Evolutionary conservation across 2,888 invertebrate genomes (phyloP), one percentile per base, ranked within the genome.

Genomic region (Melolontha melolontha): DNA sequence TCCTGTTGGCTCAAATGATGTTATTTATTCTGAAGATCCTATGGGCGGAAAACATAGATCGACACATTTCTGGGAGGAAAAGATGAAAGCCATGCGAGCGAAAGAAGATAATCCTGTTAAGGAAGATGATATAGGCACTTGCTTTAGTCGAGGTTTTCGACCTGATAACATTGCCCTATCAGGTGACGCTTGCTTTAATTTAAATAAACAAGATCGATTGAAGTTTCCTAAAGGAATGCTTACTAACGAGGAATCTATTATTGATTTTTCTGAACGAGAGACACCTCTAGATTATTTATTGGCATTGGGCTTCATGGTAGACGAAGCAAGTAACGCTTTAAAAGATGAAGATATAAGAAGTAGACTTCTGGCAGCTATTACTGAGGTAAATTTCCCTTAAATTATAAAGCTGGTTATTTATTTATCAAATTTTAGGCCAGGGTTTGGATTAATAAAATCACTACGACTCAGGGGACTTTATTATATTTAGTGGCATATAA

Each of bases 311-410:
- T 78, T 77, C 63, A 78, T 77, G 71, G 76, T 78, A 6, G 78
- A 78, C 64, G 77, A 78, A 64, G 78, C 78, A 8, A 78, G 76
- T 55, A 77, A 76, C 47, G 78, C 78, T 17, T 71, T 78, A 40
- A 77, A 76, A 68, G 77, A 78, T 70, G 77, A 78, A 59, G 77
- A 77, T 50, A 75, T 78, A 27, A 71, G 76, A 44, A 77, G 75
- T 64, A 68, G 78, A 42, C 68, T 78, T 4, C 66, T 72, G 52
- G 78, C 77, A 22, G 78, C 77, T 6, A 76, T 78, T 40, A 77
- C 75, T 10, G 78, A 78, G 72, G 78, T 78, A 66, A 44, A 29
- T 55, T 59, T 8, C 10, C 7, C 7, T 10, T 6, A 2, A 8
- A 6, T 6, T 34, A 6, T 10, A 6, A 34, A 34, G 34, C 6